Conservation (phyloP, 2,888 invertebrate species). For the Lathronympha strigana region DNA sequence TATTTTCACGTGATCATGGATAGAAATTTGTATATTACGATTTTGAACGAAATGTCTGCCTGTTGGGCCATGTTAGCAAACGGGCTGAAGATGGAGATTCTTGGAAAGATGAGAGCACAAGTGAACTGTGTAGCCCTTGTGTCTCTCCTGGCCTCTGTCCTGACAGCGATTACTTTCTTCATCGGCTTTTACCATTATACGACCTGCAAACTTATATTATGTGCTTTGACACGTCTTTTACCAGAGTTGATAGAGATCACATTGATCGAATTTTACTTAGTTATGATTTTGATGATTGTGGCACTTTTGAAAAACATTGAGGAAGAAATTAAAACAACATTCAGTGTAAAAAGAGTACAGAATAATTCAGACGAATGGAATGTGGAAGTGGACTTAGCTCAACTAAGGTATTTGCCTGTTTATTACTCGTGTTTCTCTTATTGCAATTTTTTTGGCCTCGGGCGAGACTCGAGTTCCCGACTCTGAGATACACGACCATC, state of each 20-base stretch:
- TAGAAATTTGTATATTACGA: slow-evolving; percentile 16
- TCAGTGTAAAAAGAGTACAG: neutral
- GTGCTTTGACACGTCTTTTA: slow-evolving; percentile 23
- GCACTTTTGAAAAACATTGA: slow-evolving; percentile 37
- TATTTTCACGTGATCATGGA: slow-evolving; percentile 23
- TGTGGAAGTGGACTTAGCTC: too few relatives aligned
- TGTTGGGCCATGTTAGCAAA: slow-evolving; percentile 4
- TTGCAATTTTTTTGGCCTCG: too few relatives aligned
- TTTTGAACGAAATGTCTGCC: neutral
- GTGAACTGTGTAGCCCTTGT: slow-evolving; percentile 18
- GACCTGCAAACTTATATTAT: slow-evolving; percentile 35
- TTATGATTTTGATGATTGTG: slow-evolving; percentile 31
- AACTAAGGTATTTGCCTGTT: too few relatives aligned
- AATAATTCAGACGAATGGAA: too few relatives aligned
- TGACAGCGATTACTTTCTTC: too few relatives aligned
- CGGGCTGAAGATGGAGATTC: neutral
- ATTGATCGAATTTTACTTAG: slow-evolving; percentile 21
- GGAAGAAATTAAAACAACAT: slow-evolving; percentile 1
- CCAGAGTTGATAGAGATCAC: slow-evolving; percentile 35
- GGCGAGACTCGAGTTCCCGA: too few relatives aligned
- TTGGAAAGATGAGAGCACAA: neutral
- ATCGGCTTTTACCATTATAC: neutral
- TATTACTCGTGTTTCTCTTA: too few relatives aligned
- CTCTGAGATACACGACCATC: too few relatives aligned
- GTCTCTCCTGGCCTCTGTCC: too few relatives aligned